Conservation (phyloP, 2,888 invertebrate genomes). For the Apomyelois bistriatella region DNA sequence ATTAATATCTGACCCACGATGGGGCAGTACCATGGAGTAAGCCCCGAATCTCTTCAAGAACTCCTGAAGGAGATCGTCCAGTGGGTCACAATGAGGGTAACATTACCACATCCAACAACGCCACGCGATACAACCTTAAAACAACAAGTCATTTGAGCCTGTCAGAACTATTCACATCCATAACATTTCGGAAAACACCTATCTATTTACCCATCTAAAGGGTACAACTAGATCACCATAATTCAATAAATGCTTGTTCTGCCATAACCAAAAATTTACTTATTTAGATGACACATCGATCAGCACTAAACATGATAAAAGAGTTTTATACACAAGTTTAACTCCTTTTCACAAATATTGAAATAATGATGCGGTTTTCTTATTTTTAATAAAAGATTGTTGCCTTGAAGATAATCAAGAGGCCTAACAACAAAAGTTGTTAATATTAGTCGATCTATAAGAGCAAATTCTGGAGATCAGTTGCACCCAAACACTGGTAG, state of each 20-base stretch:
- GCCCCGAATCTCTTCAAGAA: slow-evolving; percentile 25
- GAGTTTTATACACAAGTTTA: too few relatives aligned
- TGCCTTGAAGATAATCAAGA: not conserved
- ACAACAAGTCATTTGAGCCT: slow-evolving; percentile 51
- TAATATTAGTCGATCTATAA: too few relatives aligned
- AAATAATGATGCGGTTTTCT: too few relatives aligned
- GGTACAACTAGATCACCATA: not conserved
- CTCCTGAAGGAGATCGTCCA: not conserved
- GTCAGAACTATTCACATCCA: slow-evolving; percentile 40
- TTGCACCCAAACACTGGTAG: not conserved
- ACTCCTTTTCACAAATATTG: too few relatives aligned
- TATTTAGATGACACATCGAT: not conserved
- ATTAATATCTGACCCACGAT: slow-evolving; percentile 13
- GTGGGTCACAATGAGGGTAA: not conserved
- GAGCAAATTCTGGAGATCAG: not conserved
- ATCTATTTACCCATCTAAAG: slow-evolving; percentile 26
- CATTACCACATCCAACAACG: slow-evolving; percentile 34
- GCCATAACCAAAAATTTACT: not conserved
- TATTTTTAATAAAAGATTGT: too few relatives aligned
- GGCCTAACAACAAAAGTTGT: not conserved
- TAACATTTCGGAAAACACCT: slow-evolving; percentile 47
- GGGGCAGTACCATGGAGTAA: not conserved
- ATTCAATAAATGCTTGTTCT: not conserved
- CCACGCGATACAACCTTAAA: slow-evolving; percentile 49
- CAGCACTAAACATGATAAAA: too few relatives aligned